A percentile compares a stretch with the other conserved stretches of the same genome.
Evolutionary conservation across 2,888 invertebrate species (phyloP).

Genomic region (Melanotus villosus): DNA sequence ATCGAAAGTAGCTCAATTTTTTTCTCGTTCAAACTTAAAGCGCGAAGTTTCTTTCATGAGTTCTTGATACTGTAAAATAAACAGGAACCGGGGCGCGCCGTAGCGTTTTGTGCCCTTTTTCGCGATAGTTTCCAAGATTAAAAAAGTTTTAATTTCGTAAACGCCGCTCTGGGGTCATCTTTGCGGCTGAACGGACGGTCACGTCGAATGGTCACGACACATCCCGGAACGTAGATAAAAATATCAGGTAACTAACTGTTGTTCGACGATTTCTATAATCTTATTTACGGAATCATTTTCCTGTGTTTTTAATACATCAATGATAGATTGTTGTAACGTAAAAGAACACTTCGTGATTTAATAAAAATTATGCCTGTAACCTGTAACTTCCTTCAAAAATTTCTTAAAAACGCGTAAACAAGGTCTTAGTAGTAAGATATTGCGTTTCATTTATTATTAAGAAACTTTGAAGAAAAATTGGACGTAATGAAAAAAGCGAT

Average conservation of each 20-base stretch:
- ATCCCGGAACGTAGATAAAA: conserved; percentile 40
- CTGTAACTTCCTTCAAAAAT: too few species aligned
- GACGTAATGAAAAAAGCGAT: too few species aligned
- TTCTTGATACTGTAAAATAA: conserved; percentile 31
- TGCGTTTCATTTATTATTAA: too few species aligned
- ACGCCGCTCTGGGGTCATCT: conserved; percentile 48
- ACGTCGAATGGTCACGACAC: conserved; percentile 51
- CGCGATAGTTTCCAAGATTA: conserved; percentile 48
- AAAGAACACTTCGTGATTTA: too few species aligned
- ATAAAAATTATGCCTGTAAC: too few species aligned
- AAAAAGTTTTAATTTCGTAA: conserved; percentile 54
- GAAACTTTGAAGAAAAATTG: too few species aligned
- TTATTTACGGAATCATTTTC: neutral
- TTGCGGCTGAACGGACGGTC: conserved; percentile 49
- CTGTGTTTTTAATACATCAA: too few species aligned
- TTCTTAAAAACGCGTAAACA: too few species aligned
- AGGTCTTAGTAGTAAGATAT: too few species aligned
- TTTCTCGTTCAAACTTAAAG: conserved; percentile 2
- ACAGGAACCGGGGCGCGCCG: conserved; percentile 11
- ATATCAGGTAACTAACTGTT: neutral
- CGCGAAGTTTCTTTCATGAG: conserved; percentile 21
- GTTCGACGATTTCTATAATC: neutral
- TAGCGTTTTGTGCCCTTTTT: conserved; percentile 28
- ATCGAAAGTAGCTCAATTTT: conserved; percentile 11
- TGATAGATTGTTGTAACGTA: too few species aligned